Conservation (phyloP, 1,140 invertebrate species). For the Drosophila sucinea region DNA sequence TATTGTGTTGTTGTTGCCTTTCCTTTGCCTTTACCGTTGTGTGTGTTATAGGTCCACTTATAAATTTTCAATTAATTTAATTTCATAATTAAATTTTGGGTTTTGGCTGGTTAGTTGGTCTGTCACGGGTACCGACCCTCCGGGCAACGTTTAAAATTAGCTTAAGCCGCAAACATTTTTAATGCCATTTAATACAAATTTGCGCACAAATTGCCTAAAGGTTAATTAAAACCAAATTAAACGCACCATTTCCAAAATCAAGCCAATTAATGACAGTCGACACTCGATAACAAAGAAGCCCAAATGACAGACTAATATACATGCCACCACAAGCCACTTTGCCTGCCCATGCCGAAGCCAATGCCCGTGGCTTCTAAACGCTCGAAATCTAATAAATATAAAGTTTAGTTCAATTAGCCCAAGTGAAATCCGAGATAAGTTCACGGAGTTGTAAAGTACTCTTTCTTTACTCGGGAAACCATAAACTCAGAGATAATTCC, state of each 20-base stretch:
- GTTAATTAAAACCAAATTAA: constrained; percentile 53
- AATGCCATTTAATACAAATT: constrained; percentile 46
- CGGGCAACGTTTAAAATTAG: constrained; percentile 25
- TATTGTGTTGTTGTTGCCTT: constrained; percentile 22
- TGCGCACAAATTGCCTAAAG: constrained; percentile 28
- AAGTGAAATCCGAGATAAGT: no score
- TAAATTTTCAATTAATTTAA: constrained; percentile 68
- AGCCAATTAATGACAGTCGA: constrained; percentile 41
- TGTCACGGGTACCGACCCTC: no score
- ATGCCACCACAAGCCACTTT: no score
- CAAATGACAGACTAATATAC: constrained; percentile 3
- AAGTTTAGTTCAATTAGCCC: no score
- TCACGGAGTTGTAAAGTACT: no score
- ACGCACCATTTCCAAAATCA: constrained; percentile 6
- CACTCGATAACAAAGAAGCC: constrained; percentile 8
- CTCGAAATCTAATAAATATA: no score
- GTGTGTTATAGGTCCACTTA: constrained; percentile 5
- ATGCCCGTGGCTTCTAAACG: no score
- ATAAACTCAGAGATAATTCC: no score
- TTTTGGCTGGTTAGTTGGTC: background rate
- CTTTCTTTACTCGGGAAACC: no score
- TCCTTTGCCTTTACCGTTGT: constrained; percentile 15
- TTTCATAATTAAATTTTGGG: constrained; percentile 63
- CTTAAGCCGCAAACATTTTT: constrained; percentile 48
- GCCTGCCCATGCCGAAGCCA: no score